These are phyloP conservation scores for Perizoma affinitatum DNA, from an alignment of 2,888 invertebrate species.

Conservation along the genomic window DNA sequence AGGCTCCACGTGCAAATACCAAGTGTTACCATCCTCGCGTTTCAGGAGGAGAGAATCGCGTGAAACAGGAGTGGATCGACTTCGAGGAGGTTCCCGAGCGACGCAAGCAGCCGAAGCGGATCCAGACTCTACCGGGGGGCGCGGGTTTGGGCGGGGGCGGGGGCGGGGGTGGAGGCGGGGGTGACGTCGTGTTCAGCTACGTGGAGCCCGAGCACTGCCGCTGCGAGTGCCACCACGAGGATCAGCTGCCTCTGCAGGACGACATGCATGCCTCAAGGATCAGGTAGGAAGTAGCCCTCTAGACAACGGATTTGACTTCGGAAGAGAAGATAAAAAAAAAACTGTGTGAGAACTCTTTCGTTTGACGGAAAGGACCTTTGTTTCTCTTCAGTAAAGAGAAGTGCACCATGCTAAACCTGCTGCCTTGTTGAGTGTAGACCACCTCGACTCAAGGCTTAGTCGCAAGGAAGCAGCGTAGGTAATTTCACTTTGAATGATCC, in stretches of 20 bases:
- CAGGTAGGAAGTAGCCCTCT: slow-evolving; percentile 17
- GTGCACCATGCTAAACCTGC: too few species aligned
- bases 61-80: slow-evolving; percentile 89
- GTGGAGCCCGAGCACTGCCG: slow-evolving; percentile 95
- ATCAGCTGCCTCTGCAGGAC: slow-evolving; percentile 59
- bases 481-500: too few species aligned
- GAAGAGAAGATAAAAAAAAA: too few species aligned
- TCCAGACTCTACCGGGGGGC: slow-evolving; percentile 90
- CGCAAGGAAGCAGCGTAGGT: too few species aligned
- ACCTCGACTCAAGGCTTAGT: too few species aligned
- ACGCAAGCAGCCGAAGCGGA: slow-evolving; percentile 91
- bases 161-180: slow-evolving; percentile 72
- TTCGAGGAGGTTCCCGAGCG: slow-evolving; percentile 94
- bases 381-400: too few species aligned
- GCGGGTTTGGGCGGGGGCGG: slow-evolving; percentile 53
- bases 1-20: background rate
- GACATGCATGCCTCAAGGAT: slow-evolving; percentile 32
- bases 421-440: too few species aligned
- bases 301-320: too few species aligned
- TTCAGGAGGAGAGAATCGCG: slow-evolving; percentile 47
- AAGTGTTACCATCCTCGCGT: background rate
- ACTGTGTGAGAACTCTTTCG: too few species aligned
- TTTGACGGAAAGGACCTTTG: too few species aligned
- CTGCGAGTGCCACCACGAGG: slow-evolving; percentile 90
- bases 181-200: slow-evolving; percentile 86